phyloP scores from a whole-genome alignment of 2,797 vertebrate genomes.

The Heterohyrax brucei region DNA sequence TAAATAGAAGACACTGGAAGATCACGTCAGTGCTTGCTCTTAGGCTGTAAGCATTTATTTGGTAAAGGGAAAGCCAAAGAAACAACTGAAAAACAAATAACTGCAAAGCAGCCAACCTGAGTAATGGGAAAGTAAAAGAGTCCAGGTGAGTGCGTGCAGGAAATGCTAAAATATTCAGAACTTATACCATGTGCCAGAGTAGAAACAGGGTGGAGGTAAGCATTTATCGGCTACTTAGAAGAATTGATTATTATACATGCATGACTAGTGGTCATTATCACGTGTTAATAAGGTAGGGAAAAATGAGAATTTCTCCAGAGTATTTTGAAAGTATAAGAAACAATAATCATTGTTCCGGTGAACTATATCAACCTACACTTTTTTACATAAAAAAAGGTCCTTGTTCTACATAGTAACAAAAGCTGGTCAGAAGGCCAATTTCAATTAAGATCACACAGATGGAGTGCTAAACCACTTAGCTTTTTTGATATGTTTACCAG shows the following conservation, averaged over 20 bases:
- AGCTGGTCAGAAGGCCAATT: not conserved
- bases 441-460: not conserved
- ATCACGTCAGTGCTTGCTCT: not conserved
- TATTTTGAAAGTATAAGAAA: not conserved
- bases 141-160: not conserved
- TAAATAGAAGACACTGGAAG: not conserved
- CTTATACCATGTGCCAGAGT: not conserved
- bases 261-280: not conserved
- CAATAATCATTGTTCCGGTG: not conserved
- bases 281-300: not conserved
- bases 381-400: constrained; percentile 35
- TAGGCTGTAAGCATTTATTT: not conserved
- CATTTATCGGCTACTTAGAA: not conserved
- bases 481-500: not conserved
- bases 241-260: accelerated
- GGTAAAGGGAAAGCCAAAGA: not conserved
- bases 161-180: not conserved
- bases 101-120: not conserved
- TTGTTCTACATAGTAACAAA: not conserved
- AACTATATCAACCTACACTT: constrained; percentile 12
- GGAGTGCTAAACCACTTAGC: not conserved
- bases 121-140: not conserved
- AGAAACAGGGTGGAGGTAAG: not conserved
- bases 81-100: not conserved
- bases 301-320: not conserved